These are phyloP conservation scores for Schlechtendalia chinensis DNA, from an alignment of 1,140 invertebrate species.

Conservation along the genomic window DNA sequence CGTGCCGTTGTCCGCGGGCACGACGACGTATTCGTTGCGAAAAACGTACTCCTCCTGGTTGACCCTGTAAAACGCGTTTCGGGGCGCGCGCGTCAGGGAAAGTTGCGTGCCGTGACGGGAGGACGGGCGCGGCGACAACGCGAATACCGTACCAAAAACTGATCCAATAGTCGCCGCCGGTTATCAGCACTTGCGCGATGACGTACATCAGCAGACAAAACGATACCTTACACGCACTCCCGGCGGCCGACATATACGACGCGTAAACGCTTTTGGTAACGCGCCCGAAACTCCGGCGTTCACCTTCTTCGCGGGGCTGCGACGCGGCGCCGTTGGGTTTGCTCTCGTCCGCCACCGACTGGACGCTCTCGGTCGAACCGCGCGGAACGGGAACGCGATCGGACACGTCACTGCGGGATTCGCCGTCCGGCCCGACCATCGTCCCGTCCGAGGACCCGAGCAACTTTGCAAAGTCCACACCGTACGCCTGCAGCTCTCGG, in stretches of 20 bases:
- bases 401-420: too few relatives aligned
- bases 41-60: too few relatives aligned
- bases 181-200: constrained; percentile 67
- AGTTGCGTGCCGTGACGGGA: too few relatives aligned
- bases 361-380: too few relatives aligned
- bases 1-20: too few relatives aligned
- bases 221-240: constrained; percentile 62
- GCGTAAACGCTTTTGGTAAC: constrained; percentile 62
- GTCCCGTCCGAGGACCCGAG: constrained; percentile 56
- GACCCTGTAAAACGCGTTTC: too few relatives aligned
- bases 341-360: too few relatives aligned
- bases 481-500: constrained; percentile 58
- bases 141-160: constrained; percentile 65
- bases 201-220: constrained; percentile 64
- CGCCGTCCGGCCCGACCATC: constrained; percentile 51
- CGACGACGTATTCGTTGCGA: too few relatives aligned
- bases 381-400: too few relatives aligned
- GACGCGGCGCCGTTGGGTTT: too few relatives aligned
- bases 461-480: constrained; percentile 61
- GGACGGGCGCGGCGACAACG: too few relatives aligned
- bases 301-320: too few relatives aligned
- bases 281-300: constrained; percentile 53
- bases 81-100: constrained; percentile 37
- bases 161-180: constrained; percentile 74
- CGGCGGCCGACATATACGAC: constrained; percentile 69